Evolutionary conservation across 2,113 vertebrate genomes (phyloP), one percentile per base, ranked within the genome.

Genomic region (Cettia cetti): DNA sequence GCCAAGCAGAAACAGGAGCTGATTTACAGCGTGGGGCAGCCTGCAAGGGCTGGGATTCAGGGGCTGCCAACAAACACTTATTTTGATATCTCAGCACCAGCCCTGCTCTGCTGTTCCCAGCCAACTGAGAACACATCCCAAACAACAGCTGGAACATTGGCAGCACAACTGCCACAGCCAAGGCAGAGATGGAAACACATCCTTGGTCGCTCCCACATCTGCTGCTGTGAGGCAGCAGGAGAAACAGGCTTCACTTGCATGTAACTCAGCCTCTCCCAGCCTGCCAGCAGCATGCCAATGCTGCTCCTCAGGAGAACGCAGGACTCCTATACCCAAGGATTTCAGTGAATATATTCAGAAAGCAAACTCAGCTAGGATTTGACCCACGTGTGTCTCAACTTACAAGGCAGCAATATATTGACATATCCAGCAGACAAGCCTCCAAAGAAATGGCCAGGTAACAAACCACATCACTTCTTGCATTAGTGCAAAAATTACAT

Each of bases 1-100:
- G 96, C 96, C 97, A 97, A 86, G 93, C 95, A 97, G 97, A 95
- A 97, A 88, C 97, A 97, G 97, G 95, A 97, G 96, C 96, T 97
- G 95, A 97, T 98, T 97, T 97, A 97, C 94, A 89, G 94, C 37
- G 1, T 70, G 92, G 66, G 89, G 94, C 94, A 86, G 96, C 96
- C 94, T 94, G 87, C 78, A 91, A 94, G 92, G 95, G 86, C 82
- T 39, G 75, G 90, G 69, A 80, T 75, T 71, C 35, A 69, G 82
- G 60, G 24, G 84, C 97, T 93, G 97, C 96, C 97, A 97, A 94
- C 80, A 71, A 84, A 95, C 69, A 54, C 19, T 12, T 39, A 75
- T 89, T 93, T 94, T 90, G 93, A 89, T 85, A 86, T 75, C 79
- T n/a, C 92, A 92, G 52, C 95, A 83, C 24, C 89, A 89, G 92